Conservation (phyloP, 2,888 invertebrate genomes). For the Sarcophaga subvicina region DNA sequence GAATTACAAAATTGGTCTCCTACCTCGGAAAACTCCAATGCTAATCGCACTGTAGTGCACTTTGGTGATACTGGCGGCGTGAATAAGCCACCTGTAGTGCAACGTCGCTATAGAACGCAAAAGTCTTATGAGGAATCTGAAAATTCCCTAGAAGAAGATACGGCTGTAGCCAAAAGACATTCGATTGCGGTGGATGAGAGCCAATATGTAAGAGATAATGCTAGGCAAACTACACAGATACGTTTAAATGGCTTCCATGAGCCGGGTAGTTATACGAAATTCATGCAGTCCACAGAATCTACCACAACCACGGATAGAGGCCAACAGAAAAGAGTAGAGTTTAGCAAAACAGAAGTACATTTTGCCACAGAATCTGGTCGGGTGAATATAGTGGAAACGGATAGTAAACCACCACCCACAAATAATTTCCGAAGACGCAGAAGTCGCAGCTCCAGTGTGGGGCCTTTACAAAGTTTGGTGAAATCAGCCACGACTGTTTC, state of each 20-base stretch:
- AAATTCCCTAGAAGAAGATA: conserved; percentile 63
- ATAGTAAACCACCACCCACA: conserved; percentile 93
- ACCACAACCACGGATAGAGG: conserved; percentile 52
- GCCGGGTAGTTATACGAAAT: conserved; percentile 25
- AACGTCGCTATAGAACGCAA: conserved; percentile 69
- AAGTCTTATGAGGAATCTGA: conserved; percentile 60
- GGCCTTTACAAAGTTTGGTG: conserved; percentile 77
- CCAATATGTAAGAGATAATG: conserved; percentile 81
- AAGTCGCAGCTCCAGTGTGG: conserved; percentile 84
- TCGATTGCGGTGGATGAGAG: conserved; percentile 85
- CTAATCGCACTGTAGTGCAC: conserved; percentile 79
- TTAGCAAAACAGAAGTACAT: conserved; percentile 94
- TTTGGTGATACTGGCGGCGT: conserved; percentile 73
- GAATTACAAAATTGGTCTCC: conserved; percentile 84
- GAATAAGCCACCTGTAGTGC: conserved; percentile 42
- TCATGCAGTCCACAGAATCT: conserved; percentile 39
- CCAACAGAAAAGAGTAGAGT: conserved; percentile 88
- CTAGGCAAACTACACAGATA: conserved; percentile 79
- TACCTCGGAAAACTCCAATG: conserved; percentile 72
- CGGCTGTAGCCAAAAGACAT: conserved; percentile 82
- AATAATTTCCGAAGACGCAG: conserved; percentile 89
- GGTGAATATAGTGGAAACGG: conserved; percentile 93
- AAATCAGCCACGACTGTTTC: conserved; percentile 77
- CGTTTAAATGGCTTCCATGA: conserved; percentile 77
- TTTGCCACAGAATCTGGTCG: conserved; percentile 93